phyloP scores from a whole-genome alignment of 2,888 invertebrate genomes.

The Campoletis raptor region DNA sequence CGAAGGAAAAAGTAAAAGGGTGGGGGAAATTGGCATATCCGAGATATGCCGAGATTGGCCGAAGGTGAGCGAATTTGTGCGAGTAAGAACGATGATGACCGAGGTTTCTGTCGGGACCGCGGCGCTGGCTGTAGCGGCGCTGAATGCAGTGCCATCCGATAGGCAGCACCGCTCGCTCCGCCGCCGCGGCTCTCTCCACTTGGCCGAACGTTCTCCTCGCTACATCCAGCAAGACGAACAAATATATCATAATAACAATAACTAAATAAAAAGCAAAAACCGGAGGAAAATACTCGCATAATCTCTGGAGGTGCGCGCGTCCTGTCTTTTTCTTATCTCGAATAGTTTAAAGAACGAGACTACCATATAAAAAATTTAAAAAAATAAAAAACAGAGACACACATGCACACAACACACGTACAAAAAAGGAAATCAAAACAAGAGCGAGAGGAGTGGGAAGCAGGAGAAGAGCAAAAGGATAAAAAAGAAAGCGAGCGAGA shows the following conservation, averaged over 20 bases:
- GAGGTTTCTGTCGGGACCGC: slow-evolving; percentile 62
- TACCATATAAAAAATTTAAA: not conserved
- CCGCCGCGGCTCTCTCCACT: slow-evolving; percentile 73
- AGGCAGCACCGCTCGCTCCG: slow-evolving; percentile 81
- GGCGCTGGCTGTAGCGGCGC: slow-evolving; percentile 76
- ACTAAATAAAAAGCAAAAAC: slow-evolving; percentile 25
- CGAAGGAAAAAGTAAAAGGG: slow-evolving; percentile 32
- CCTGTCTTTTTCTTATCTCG: slow-evolving; percentile 56
- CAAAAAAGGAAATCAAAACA: slow-evolving; percentile 1
- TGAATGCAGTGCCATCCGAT: slow-evolving; percentile 81
- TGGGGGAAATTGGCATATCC: slow-evolving; percentile 73
- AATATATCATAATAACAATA: slow-evolving; percentile 29
- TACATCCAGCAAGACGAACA: slow-evolving; percentile 39
- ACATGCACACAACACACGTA: not conserved
- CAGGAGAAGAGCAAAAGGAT: not conserved
- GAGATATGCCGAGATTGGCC: slow-evolving; percentile 75
- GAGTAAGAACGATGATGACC: slow-evolving; percentile 74
- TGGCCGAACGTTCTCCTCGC: slow-evolving; percentile 70
- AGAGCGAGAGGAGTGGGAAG: not conserved
- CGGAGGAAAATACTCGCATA: slow-evolving; percentile 45
- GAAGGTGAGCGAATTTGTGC: slow-evolving; percentile 60
- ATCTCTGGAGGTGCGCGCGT: slow-evolving; percentile 63
- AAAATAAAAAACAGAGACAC: not conserved
- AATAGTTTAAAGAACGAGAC: slow-evolving; percentile 47
- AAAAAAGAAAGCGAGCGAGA: slow-evolving; percentile 15